Percentiles rank a stretch among this genome's conserved stretches.
Evolutionary conservation across 2,113 vertebrate genomes (phyloP).

Genomic region (Tonatia bakeri): DNA sequence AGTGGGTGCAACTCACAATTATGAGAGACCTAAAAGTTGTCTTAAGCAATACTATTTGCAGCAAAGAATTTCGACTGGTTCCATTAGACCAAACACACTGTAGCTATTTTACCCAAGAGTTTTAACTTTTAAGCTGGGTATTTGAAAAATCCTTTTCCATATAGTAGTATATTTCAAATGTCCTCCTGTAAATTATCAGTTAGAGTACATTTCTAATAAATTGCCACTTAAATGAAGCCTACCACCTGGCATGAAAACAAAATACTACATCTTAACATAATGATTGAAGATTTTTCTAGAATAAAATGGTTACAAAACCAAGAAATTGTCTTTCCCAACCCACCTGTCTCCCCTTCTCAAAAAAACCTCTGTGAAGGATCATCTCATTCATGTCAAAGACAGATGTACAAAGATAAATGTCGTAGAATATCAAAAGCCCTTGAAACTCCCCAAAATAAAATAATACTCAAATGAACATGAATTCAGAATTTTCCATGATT

Average conservation of each 20-base stretch:
- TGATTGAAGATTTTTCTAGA: background rate
- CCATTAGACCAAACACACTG: background rate
- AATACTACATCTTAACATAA: background rate
- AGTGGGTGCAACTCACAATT: slow-evolving; percentile 15
- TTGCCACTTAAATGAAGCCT: slow-evolving; percentile 26
- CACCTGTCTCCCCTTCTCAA: background rate
- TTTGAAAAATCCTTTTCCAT: slow-evolving; percentile 30
- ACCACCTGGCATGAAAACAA: slow-evolving; percentile 8
- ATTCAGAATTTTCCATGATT: background rate
- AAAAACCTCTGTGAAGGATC: background rate
- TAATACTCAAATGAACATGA: background rate
- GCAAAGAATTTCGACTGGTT: background rate
- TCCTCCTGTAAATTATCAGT: slow-evolving; percentile 28
- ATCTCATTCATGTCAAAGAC: background rate
- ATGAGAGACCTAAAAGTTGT: slow-evolving; percentile 21
- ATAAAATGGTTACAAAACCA: background rate
- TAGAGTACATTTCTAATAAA: slow-evolving; percentile 20
- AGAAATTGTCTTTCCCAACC: background rate
- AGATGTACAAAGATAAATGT: background rate
- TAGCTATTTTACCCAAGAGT: background rate
- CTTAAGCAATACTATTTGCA: slow-evolving; percentile 24
- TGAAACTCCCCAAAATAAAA: background rate
- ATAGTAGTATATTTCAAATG: slow-evolving; percentile 33
- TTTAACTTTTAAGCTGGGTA: slow-evolving; percentile 1
- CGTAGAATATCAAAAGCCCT: background rate